These are phyloP conservation scores for Toxotes jaculatrix DNA, from an alignment of 2,113 vertebrate species.

Conservation along the genomic window DNA sequence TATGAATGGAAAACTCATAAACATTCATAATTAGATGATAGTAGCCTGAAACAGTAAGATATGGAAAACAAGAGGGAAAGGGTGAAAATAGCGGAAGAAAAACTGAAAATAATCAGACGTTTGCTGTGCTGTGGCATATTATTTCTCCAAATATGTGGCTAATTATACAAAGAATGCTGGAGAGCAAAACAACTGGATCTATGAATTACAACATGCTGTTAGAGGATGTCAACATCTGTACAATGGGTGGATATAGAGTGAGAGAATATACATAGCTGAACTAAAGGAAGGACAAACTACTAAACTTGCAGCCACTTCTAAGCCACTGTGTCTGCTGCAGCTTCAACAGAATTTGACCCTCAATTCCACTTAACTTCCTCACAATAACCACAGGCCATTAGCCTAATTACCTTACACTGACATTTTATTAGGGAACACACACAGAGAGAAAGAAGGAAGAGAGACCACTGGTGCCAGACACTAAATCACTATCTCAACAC, in stretches of 20 bases:
- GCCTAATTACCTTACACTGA: slow-evolving; percentile 66
- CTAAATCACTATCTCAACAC: slow-evolving; percentile 73
- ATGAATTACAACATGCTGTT: slow-evolving; percentile 1
- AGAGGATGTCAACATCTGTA: slow-evolving; percentile 20
- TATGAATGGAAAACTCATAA: slow-evolving; percentile 41
- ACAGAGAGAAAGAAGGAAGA: slow-evolving; percentile 27
- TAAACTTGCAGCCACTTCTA: slow-evolving; percentile 16
- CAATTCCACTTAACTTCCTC: slow-evolving; percentile 38
- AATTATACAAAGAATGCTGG: slow-evolving; percentile 39
- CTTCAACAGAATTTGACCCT: slow-evolving; percentile 38
- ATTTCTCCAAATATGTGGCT: slow-evolving; percentile 47
- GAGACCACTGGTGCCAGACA: slow-evolving; percentile 46
- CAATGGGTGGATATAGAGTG: slow-evolving; percentile 10
- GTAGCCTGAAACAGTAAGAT: slow-evolving; percentile 35
- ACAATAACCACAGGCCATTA: slow-evolving; percentile 59
- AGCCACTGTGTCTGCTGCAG: slow-evolving; percentile 8
- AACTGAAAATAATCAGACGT: slow-evolving; percentile 47
- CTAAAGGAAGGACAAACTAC: background rate
- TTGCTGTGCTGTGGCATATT: slow-evolving; percentile 30
- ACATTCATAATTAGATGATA: slow-evolving; percentile 47
- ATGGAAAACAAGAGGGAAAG: slow-evolving; percentile 34
- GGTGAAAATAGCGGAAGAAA: slow-evolving; percentile 27
- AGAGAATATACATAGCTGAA: slow-evolving; percentile 32
- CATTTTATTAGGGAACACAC: slow-evolving; percentile 62
- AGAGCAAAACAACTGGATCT: slow-evolving; percentile 19